These are phyloP conservation scores for Leuciscus waleckii DNA, from an alignment of 2,797 vertebrate genomes.

Conservation along the genomic window DNA sequence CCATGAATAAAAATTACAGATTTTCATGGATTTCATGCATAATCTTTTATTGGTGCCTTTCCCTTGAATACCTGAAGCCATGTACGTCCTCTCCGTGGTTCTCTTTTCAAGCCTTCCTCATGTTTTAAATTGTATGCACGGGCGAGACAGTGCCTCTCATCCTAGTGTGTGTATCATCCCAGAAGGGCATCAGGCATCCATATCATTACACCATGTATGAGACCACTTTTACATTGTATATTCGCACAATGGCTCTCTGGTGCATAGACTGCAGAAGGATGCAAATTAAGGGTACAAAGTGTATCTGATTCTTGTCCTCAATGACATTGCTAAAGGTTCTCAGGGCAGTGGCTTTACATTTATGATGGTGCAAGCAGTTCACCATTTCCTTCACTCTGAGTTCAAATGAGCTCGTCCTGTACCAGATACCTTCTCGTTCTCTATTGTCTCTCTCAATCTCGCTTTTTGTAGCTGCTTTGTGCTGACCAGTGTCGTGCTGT, in stretches of 20 bases:
- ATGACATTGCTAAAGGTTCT: conserved; percentile 1
- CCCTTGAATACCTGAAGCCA: conserved; percentile 32
- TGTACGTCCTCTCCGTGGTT: background rate
- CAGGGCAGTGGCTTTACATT: background rate
- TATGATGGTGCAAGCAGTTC: background rate
- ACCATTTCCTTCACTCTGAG: background rate
- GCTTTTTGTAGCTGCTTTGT: background rate
- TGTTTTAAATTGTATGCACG: conserved; percentile 40
- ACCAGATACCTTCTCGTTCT: background rate
- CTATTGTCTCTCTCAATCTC: background rate
- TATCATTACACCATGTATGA: conserved; percentile 17
- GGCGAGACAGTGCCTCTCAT: conserved; percentile 26
- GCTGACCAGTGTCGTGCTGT: conserved; percentile 6
- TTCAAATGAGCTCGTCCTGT: conserved; percentile 10
- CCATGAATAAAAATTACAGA: conserved; percentile 73
- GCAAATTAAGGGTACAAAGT: conserved; percentile 28
- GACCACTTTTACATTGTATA: conserved; percentile 28
- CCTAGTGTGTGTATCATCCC: conserved; percentile 25
- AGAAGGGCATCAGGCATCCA: conserved; percentile 30
- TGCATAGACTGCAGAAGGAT: background rate
- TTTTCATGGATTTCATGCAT: conserved; percentile 45
- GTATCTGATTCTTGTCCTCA: conserved; percentile 15
- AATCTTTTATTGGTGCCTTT: conserved; percentile 35
- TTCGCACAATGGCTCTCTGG: conserved; percentile 22
- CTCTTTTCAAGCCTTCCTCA: conserved; percentile 36